Conservation (phyloP, 1,140 invertebrate species). For the Pentalonia nigronervosa region DNA sequence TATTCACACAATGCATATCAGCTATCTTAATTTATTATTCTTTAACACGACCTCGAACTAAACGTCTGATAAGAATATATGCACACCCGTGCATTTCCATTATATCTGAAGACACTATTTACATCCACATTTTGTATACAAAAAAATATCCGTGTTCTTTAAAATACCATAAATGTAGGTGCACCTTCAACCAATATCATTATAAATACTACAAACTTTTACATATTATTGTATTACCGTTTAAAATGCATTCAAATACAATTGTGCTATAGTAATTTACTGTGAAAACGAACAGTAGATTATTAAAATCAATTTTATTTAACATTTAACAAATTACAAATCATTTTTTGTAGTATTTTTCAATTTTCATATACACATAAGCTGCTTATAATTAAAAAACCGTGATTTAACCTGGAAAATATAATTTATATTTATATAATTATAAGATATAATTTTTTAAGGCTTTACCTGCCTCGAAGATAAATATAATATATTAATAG, state of each 20-base stretch:
- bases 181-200: not conserved
- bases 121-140: not conserved
- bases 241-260: not conserved
- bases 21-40: not conserved
- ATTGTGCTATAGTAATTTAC: not conserved
- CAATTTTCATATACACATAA: not conserved
- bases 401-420: not conserved
- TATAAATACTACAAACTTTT: not conserved
- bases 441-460: no score
- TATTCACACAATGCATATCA: not conserved
- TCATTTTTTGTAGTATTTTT: not conserved
- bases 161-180: not conserved
- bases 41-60: constrained; percentile 9
- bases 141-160: not conserved
- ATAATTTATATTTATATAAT: no score
- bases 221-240: not conserved
- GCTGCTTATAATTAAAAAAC: not conserved
- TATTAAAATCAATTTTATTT: not conserved
- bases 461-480: no score
- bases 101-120: not conserved
- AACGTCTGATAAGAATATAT: not conserved
- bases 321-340: no score
- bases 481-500: no score
- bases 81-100: not conserved
- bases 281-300: not conserved